Percentiles rank a stretch among this genome's conserved stretches.
phyloP scores from a whole-genome alignment of 2,888 invertebrate species.

The Drosophila neutralis region DNA sequence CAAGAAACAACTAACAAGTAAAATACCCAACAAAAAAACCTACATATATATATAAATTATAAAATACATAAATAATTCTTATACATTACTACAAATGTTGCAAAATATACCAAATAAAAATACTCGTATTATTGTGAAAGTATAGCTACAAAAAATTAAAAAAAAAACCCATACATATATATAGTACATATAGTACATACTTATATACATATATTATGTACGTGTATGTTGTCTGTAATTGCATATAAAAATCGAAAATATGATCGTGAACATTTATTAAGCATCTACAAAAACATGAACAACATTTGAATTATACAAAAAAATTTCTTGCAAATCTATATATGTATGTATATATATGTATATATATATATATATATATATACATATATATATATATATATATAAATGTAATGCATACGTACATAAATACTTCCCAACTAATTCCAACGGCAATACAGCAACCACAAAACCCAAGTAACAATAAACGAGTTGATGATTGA shows the following conservation, averaged over 20 bases:
- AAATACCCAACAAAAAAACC: slow-evolving; percentile 37
- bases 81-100: slow-evolving; percentile 53
- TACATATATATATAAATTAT: slow-evolving; percentile 33
- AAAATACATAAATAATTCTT: slow-evolving; percentile 31
- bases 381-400: slow-evolving; percentile 39
- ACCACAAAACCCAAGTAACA: slow-evolving; percentile 59
- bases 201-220: slow-evolving; percentile 38
- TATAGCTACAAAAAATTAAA: slow-evolving; percentile 34
- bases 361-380: slow-evolving; percentile 36
- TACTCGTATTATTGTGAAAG: slow-evolving; percentile 74
- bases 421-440: slow-evolving; percentile 52
- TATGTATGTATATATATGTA: slow-evolving; percentile 40
- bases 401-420: slow-evolving; percentile 30
- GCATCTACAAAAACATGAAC: slow-evolving; percentile 18
- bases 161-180: slow-evolving; percentile 10
- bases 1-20: slow-evolving; percentile 16
- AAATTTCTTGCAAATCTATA: slow-evolving; percentile 57
- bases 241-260: slow-evolving; percentile 30
- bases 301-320: slow-evolving; percentile 32
- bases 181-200: slow-evolving; percentile 17
- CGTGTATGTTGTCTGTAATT: slow-evolving; percentile 73
- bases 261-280: slow-evolving; percentile 14
- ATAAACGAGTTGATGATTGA: slow-evolving; percentile 78
- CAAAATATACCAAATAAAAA: slow-evolving; percentile 64
- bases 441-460: slow-evolving; percentile 54